Base-by-base conservation (phyloP, 2,797 vertebrate genomes). In the Threskiornis aethiopicus region DNA sequence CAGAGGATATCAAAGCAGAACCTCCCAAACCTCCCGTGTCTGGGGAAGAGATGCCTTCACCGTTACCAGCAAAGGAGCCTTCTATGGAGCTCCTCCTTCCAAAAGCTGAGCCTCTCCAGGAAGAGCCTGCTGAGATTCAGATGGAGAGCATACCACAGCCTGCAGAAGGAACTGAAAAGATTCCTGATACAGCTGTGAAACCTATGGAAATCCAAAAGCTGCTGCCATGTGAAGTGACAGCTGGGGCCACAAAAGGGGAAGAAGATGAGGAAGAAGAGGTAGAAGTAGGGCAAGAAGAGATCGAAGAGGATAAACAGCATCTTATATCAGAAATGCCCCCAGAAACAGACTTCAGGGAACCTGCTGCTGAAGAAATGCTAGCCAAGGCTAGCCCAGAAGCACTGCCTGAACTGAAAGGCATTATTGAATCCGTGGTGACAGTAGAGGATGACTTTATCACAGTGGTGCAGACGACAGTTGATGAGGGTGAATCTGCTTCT, bases 371-470 rank as follows among this genome's bases (percentile, higher is more conserved):
- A 73, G 96, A 97, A 64, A 89, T 97, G 70, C 96, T 96, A 57
- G 97, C 81, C 64, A 97, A 97, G 87, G 97, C 96, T 28, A 97
- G 97, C 71, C 87, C 96, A 35, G 98, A 98, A 41, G 97, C 96
- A 41, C 4, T 96, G 19, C 96, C 95, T 85, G 97, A 99, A 87
- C 98, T 98, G 67, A 98, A 98, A 44, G 99, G 99, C 54, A 98
- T 99, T 84, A 99, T 99, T 24, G 99, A 99, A 78, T 99, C 99
- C 1, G 98, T 99, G 67, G 99, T 99, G 79, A 99, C 99, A 9
- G 99, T 99, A 8, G 99, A 99, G 93, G 99, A 99, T 31, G 99
- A 99, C 95, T 99, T 99, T 39, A 99, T 99, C 97, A 99, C 99
- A 1, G 99, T 99, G 52, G 99, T 99, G 90, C 99, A 99, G 97